phyloP scores from a whole-genome alignment of 2,113 vertebrate genomes.

The Mastomys coucha region DNA sequence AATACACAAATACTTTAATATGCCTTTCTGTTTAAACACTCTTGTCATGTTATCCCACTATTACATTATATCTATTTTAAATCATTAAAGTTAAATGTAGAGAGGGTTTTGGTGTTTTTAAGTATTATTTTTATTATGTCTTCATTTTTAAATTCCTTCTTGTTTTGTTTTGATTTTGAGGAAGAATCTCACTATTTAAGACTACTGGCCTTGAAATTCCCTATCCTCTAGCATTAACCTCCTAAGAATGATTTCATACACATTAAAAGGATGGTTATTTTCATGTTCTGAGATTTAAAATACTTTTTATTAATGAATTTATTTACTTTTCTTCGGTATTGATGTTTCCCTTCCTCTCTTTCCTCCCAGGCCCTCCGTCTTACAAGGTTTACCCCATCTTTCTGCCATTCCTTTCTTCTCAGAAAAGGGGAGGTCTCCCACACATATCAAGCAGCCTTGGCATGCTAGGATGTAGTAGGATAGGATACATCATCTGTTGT shows the following conservation, averaged over 20 bases:
- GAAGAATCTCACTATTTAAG: not conserved
- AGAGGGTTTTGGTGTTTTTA: not conserved
- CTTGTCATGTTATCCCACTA: not conserved
- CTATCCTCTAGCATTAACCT: not conserved
- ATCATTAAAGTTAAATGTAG: not conserved
- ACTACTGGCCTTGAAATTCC: not conserved
- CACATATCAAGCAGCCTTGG: too few species aligned
- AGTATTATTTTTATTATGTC: not conserved
- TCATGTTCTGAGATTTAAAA: conserved; percentile 25
- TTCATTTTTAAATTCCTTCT: not conserved
- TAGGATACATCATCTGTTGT: too few species aligned
- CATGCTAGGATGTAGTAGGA: too few species aligned
- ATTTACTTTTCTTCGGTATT: too few species aligned
- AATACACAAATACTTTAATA: not conserved
- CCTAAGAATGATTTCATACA: not conserved
- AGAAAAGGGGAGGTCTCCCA: too few species aligned
- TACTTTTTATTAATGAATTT: not conserved
- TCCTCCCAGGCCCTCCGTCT: too few species aligned
- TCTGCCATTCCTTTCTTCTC: too few species aligned
- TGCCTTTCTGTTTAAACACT: not conserved
- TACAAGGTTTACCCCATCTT: too few species aligned
- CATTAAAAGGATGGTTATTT: not conserved
- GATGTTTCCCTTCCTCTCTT: too few species aligned
- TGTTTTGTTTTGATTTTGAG: not conserved
- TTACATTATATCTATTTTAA: not conserved